Evolutionary conservation across 2,113 vertebrate species (phyloP), one percentile per base, ranked within the genome.

Genomic region (Colius striatus): DNA sequence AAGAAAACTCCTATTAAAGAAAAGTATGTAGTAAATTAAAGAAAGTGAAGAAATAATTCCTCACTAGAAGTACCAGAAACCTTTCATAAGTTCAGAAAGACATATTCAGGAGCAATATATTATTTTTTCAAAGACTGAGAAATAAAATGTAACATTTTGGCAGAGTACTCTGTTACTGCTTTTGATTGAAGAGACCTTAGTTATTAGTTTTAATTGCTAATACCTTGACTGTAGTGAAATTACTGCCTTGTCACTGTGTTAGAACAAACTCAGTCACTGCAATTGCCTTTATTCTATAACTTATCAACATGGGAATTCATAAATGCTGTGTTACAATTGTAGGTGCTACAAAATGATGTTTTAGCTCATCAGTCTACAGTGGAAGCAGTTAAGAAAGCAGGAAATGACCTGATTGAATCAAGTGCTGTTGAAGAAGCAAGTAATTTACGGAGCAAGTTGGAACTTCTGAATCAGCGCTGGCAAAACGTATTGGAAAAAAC

Each of bases 291-390:
- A 3, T 90, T 94, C 29, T 83, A 43, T 76, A 45, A 75, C 5
- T 12, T 36, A 62, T 27, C 9, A 11, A 43, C 17, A 36, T 61
- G 45, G 41, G 55, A 32, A 53, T 50, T 58, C 38, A 36, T 65
- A 48, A 11, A 25, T 67, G 3, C 63, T 74, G 65, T 92, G 43
- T 94, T 97, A 60, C 61, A 75, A 87, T 95, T 97, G 53, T 95
- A 99, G 99, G 99, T 99, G 60, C 98, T 99, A 25, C 98, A 99
- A 95, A 99, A 99, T 74, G 99, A 99, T 50, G 99, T 99, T 65
- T 95, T 99, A 84, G 99, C 99, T 88, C 99, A 99, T 87, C 98
- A 99, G 93, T 98, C 98, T 30, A 99, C 99, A 0, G 98, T 99
- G 62, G 99, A 99, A 97, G 98, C 99, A 0, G 99, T 99, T 90